These are phyloP conservation scores for Dinocampus coccinellae DNA, from an alignment of 2,888 invertebrate species.

Conservation along the genomic window DNA sequence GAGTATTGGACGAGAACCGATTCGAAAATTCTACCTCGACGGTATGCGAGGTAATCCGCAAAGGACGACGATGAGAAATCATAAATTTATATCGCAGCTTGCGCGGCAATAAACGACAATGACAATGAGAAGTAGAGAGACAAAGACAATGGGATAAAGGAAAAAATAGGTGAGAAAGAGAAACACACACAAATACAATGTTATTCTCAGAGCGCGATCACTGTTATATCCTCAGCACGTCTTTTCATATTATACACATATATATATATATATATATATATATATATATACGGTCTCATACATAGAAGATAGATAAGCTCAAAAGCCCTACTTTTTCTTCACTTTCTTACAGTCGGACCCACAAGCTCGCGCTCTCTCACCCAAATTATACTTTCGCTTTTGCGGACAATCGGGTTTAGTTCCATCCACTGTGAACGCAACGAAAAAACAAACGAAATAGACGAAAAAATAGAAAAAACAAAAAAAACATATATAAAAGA, in stretches of 20 bases:
- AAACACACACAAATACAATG: conserved; percentile 5
- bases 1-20: conserved; percentile 11
- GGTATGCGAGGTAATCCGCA: conserved; percentile 13
- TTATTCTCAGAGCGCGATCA: conserved; percentile 8
- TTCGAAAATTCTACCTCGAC: conserved; percentile 7
- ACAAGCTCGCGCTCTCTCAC: not conserved
- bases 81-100: conserved; percentile 20
- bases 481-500: not conserved
- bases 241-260: not conserved
- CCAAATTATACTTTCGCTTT: not conserved
- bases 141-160: not conserved
- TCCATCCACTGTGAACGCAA: not conserved
- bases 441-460: not conserved
- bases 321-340: conserved; percentile 21
- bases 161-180: not conserved
- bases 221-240: not conserved
- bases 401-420: not conserved
- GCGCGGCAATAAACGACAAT: conserved; percentile 13
- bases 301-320: conserved; percentile 18
- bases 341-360: not conserved
- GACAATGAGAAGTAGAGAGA: not conserved
- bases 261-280: not conserved
- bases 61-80: conserved; percentile 22
- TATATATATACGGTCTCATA: not conserved
- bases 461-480: not conserved